Base-by-base conservation (phyloP, 2,888 invertebrate species). In the Globia sparganii region DNA sequence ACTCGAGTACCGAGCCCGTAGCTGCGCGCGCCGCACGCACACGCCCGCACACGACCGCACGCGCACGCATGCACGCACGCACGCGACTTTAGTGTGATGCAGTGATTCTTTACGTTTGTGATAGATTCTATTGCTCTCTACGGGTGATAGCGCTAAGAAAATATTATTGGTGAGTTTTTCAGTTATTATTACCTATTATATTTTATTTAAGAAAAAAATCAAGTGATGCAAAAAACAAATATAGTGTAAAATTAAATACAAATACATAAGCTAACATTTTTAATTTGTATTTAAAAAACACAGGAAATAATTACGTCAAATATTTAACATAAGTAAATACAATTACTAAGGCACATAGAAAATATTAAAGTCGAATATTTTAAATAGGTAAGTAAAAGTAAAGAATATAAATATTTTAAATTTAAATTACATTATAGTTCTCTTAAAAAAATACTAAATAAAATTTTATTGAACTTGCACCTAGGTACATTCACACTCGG, bases 1-100 rank as follows among this genome's bases (percentile, higher is more conserved):
- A 95, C 93, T 96, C 94, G 93, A 94, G 93, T 91, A 90, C 90
- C 84, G 90, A 91, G 90, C 88, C 81, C 87, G 91, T 86, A 88
- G 91, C 87, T 83, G 92, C 91, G 93, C 92, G 94, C 94, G 92
- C 91, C 86, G 77, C 85, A 85, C 85, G 80, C 83, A 86, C 81
- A 72, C 86, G 40, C 21, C 68, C 91, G 92, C 92, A 93, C 93
- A 68, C 56, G 93, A 93, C 91, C 81, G 70, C 75, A 85, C 94
- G 92, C 82, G 72, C 77, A 85, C 81, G 88, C 88, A 84, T 75
- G 86, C 86, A 79, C 79, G 78, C 79, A 79, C 84, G 86, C 86
- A 84, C 84, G 88, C 79, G 84, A 82, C 72, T 72, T 74, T 73
- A 86, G 86, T 86, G 88, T 86, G 86, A 89, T 87, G 84, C 86